Evolutionary conservation across 2,888 invertebrate genomes (phyloP).

Genomic region (Phortica magna): DNA sequence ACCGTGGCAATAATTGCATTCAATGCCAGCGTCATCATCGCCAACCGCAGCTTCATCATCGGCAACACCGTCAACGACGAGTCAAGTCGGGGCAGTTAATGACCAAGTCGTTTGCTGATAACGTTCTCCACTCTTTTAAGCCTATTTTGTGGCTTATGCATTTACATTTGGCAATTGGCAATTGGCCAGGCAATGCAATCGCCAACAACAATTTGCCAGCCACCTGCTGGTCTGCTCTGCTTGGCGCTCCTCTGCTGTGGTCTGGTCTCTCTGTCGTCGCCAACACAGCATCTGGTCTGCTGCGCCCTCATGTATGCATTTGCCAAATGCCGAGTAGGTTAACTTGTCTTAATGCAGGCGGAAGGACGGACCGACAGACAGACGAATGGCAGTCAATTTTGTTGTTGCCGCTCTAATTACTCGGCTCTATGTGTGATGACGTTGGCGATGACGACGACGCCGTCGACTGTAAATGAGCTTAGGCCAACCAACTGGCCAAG

Average conservation of each 20-base stretch:
- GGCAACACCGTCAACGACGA: neutral
- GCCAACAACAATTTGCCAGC: neutral
- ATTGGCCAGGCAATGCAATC: slow-evolving; percentile 12
- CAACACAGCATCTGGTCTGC: neutral
- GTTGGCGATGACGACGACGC: too few species aligned
- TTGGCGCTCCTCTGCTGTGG: too few species aligned
- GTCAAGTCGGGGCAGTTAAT: neutral
- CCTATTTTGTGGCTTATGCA: slow-evolving; percentile 7
- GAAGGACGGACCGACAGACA: neutral
- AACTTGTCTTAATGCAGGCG: slow-evolving; percentile 21
- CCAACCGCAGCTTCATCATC: neutral
- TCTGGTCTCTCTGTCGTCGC: neutral
- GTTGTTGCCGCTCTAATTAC: too few species aligned
- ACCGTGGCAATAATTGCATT: neutral
- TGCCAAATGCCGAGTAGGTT: slow-evolving; percentile 24
- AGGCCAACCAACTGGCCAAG: too few species aligned
- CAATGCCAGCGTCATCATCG: neutral
- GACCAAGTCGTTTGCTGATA: neutral
- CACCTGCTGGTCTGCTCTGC: too few species aligned
- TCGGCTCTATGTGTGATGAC: too few species aligned
- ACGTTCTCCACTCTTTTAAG: neutral
- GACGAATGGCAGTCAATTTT: too few species aligned
- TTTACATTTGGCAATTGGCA: too few species aligned
- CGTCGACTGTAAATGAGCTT: too few species aligned
- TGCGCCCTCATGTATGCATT: neutral